Base-by-base conservation (phyloP, 2,113 vertebrate genomes). In the Petromus typicus region DNA sequence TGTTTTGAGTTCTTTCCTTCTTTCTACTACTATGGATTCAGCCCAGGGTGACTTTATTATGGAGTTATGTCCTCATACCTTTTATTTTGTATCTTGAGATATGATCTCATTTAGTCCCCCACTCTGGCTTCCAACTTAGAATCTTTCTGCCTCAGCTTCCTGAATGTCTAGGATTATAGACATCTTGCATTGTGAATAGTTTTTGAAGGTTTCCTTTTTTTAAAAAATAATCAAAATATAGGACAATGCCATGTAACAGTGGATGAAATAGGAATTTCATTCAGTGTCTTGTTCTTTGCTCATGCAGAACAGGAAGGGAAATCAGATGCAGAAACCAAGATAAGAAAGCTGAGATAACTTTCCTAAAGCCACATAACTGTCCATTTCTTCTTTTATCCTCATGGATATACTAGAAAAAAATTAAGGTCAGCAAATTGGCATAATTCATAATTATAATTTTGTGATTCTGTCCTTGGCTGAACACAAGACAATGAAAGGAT, bases 341-440 rank as follows among this genome's bases (percentile, higher is more conserved):
- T n/a, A 3, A 83, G 13, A 89, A 86, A 86, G 34, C 16, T 94
- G 88, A 69, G 88, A 18, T 51, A 27, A 86, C 59, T 92, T 92
- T 12, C 6, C 40, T 7, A 86, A 63, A 22, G 18, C 45, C 71
- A 40, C 37, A 81, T 17, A 75, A 12, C 90, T 63, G 7, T 69
- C 81, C 16, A 82, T 14, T 81, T 30, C 82, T 90, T 59, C n/a
- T 91, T 95, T 73, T 82, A 43, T 86, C 14, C 51, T 76, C 34
- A 80, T 73, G 34, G 88, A 16, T 81, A 66, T 48, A 79, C 16
- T 34, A n/a, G 43, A 27, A 76, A 90, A 79, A 75, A 32, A 34
- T 12, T 69, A 57, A 95, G 18, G 5, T 37, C 51, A 61, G 40
- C n/a, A 80, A 85, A 81, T 32, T 81, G 32, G 81, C 27, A n/a